phyloP scores from a whole-genome alignment of 2,797 vertebrate genomes.

The Schizopygopsis malacanthus region DNA sequence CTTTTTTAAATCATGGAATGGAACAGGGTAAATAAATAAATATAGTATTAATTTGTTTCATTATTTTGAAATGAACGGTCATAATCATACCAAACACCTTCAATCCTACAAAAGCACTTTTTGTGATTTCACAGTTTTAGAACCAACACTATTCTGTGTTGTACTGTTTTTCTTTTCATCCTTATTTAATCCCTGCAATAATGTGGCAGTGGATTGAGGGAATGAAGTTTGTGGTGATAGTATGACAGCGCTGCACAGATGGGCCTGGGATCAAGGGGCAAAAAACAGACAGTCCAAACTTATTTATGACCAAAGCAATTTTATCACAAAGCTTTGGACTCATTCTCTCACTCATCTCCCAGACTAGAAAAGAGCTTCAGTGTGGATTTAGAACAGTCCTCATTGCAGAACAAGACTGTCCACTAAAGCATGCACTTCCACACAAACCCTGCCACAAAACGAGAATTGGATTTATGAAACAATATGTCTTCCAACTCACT shows the following conservation, averaged over 20 bases:
- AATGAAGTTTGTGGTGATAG: slow-evolving; percentile 53
- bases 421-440: slow-evolving; percentile 36
- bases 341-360: slow-evolving; percentile 35
- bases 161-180: slow-evolving; percentile 25
- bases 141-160: not conserved
- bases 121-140: not conserved
- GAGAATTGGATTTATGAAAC: slow-evolving; percentile 52
- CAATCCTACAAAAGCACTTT: not conserved
- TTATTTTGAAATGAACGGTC: not conserved
- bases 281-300: slow-evolving; percentile 49
- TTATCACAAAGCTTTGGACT: slow-evolving; percentile 52
- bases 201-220: slow-evolving; percentile 42
- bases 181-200: slow-evolving; percentile 42
- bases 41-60: not conserved
- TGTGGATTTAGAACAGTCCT: slow-evolving; percentile 38
- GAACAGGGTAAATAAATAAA: not conserved
- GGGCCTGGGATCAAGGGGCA: slow-evolving; percentile 48
- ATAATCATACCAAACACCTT: not conserved
- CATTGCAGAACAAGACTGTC: slow-evolving; percentile 27
- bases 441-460: slow-evolving; percentile 44
- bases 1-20: not conserved
- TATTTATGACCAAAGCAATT: slow-evolving; percentile 58
- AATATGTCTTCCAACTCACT: slow-evolving; percentile 51
- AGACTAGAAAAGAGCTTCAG: slow-evolving; percentile 41
- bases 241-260: slow-evolving; percentile 42